Conservation (phyloP, 2,888 invertebrate genomes). For the Vannuccia rotundouncinata region DNA sequence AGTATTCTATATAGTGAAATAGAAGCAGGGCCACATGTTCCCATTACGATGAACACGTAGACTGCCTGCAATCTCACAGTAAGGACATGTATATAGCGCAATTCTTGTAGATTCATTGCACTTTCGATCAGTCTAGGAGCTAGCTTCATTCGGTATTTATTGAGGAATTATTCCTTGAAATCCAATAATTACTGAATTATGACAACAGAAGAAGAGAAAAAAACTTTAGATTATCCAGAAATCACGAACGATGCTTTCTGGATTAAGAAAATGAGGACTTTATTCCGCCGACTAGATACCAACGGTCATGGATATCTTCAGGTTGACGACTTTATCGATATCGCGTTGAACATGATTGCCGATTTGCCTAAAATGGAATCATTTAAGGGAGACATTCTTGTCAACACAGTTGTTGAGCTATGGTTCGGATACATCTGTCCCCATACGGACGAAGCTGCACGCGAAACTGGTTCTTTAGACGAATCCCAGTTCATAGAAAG, state of each 20-base stretch:
- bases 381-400: constrained; percentile 33
- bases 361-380: constrained; percentile 40
- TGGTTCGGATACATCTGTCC: constrained; percentile 34
- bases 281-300: constrained; percentile 39
- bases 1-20: too few relatives aligned
- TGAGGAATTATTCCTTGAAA: too few relatives aligned
- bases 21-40: too few relatives aligned
- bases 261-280: constrained; percentile 37
- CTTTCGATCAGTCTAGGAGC: too few relatives aligned
- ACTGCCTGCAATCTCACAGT: too few relatives aligned
- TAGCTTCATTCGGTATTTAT: too few relatives aligned
- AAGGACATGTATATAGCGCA: too few relatives aligned
- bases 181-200: too few relatives aligned
- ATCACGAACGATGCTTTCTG: constrained; percentile 25
- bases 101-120: too few relatives aligned
- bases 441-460: constrained; percentile 31
- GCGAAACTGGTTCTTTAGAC: neutral
- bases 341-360: constrained; percentile 29
- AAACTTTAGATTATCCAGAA: constrained; percentile 31
- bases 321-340: constrained; percentile 37
- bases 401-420: constrained; percentile 37
- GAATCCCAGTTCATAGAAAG: constrained; percentile 37
- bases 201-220: too few relatives aligned
- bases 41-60: too few relatives aligned
- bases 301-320: constrained; percentile 37